Evolutionary conservation across 2,113 vertebrate species (phyloP).

Genomic region (Pollachius pollachius): DNA sequence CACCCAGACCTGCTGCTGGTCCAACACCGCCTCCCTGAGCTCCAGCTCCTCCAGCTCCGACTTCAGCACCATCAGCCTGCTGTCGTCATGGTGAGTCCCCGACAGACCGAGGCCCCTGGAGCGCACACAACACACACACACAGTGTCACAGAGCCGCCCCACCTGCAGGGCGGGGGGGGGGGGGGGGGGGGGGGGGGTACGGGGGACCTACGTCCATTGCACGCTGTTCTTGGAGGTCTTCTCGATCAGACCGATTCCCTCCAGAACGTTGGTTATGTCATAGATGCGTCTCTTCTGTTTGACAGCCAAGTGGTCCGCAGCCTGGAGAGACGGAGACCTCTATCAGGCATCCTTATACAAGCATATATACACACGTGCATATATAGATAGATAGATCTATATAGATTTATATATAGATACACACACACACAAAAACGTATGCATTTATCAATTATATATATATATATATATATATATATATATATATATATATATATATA

Average conservation of each 20-base stretch:
- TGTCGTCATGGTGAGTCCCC: constrained; percentile 75
- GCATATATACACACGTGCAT: background rate
- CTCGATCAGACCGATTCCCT: constrained; percentile 89
- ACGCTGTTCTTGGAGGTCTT: constrained; percentile 93
- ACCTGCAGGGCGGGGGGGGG: background rate
- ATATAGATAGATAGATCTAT: background rate
- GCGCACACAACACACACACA: background rate
- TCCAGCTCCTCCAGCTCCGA: constrained; percentile 87
- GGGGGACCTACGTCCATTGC: constrained; percentile 90
- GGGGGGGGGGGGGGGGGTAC: background rate
- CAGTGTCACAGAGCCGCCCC: background rate
- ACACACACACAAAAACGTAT: background rate
- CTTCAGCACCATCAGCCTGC: constrained; percentile 83
- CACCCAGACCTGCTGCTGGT: constrained; percentile 88
- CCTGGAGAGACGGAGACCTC: constrained; percentile 64
- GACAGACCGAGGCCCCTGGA: constrained; percentile 81
- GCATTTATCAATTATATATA: no score
- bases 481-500: background rate
- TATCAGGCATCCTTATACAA: background rate
- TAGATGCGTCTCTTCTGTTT: constrained; percentile 91
- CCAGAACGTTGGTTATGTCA: constrained; percentile 95
- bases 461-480: background rate
- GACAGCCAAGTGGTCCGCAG: constrained; percentile 82
- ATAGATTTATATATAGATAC: background rate
- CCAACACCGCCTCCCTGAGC: constrained; percentile 82